Percentiles rank a stretch among this genome's conserved stretches.
These are phyloP conservation scores for Taurulus bubalis DNA, from an alignment of 2,113 vertebrate genomes.

Conservation along the genomic window DNA sequence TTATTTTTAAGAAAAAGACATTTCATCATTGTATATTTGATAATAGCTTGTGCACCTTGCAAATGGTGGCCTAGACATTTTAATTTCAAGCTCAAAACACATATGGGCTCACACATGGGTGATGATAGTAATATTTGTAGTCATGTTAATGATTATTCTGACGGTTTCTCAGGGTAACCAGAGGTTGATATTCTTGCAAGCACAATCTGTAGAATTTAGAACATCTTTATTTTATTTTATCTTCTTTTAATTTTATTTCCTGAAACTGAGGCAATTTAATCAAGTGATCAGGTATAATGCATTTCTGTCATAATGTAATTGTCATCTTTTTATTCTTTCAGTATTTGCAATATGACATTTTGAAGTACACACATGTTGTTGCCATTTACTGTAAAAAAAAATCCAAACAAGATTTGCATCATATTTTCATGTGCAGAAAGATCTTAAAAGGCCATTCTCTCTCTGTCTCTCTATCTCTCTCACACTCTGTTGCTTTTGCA, in stretches of 20 bases:
- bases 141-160: not conserved
- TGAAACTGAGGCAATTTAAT: not conserved
- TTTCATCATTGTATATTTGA: not conserved
- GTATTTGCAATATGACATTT: not conserved
- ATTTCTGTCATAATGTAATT: not conserved
- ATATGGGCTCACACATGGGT: no score
- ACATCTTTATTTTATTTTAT: not conserved
- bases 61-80: not conserved
- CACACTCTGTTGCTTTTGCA: not conserved
- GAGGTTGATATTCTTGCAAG: not conserved
- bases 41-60: not conserved
- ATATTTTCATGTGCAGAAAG: not conserved
- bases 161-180: not conserved
- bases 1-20: not conserved
- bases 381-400: not conserved
- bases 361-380: not conserved
- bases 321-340: not conserved
- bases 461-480: not conserved
- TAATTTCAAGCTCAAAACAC: not conserved
- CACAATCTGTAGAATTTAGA: not conserved
- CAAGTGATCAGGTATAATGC: not conserved
- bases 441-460: not conserved
- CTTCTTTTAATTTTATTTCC: not conserved
- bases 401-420: not conserved
- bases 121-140: not conserved